Evolutionary conservation across 2,888 invertebrate genomes (phyloP).

Genomic region (Seladonia tumulorum): DNA sequence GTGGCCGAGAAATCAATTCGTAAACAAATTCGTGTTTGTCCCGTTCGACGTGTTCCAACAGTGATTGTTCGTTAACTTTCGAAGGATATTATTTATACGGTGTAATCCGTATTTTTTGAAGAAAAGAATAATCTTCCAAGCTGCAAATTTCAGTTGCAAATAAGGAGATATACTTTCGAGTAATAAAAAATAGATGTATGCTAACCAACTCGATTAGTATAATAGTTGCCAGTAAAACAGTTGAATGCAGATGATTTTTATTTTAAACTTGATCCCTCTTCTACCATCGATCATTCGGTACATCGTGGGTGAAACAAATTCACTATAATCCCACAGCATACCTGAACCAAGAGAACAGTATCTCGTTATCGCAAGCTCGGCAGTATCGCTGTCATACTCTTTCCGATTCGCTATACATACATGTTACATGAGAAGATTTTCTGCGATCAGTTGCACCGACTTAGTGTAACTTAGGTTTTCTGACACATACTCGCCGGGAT

Average conservation of each 20-base stretch:
- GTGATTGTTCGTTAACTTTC: not conserved
- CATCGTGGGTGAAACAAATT: not conserved
- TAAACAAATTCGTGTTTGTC: not conserved
- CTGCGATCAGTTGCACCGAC: constrained; percentile 6
- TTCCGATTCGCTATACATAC: not conserved
- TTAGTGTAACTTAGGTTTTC: constrained; percentile 23
- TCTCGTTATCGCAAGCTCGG: constrained; percentile 43
- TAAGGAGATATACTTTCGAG: not conserved
- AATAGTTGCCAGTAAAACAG: no score
- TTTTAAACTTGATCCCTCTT: not conserved
- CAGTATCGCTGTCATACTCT: constrained; percentile 23
- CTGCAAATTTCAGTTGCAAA: not conserved
- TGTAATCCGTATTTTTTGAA: not conserved
- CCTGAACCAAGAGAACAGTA: constrained; percentile 27
- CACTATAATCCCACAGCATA: not conserved
- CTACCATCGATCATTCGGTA: not conserved
- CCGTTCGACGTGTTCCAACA: not conserved
- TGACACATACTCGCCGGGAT: constrained; percentile 20
- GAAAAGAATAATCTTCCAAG: not conserved
- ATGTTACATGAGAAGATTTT: constrained; percentile 9
- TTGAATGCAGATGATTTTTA: no score
- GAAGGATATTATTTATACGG: not conserved
- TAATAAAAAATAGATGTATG: not conserved
- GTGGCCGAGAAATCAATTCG: not conserved
- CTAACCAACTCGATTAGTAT: no score